Evolutionary conservation across 2,113 vertebrate species (phyloP).

Genomic region (Fulica atra): DNA sequence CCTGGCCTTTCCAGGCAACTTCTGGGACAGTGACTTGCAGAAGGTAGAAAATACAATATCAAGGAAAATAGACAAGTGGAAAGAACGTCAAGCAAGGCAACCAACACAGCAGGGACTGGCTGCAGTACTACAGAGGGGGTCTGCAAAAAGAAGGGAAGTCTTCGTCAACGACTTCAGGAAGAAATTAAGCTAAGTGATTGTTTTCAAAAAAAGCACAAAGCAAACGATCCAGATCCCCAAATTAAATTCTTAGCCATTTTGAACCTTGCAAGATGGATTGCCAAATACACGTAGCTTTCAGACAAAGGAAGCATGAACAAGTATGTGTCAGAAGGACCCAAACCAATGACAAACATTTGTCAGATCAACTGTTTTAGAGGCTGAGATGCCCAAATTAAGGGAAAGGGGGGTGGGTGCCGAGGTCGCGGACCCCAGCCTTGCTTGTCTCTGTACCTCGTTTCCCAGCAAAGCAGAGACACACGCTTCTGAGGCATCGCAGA

Average conservation of each 20-base stretch:
- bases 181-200: background rate
- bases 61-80: background rate
- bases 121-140: background rate
- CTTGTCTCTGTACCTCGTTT: slow-evolving; percentile 85
- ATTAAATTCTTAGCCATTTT: background rate
- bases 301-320: background rate
- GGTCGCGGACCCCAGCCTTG: background rate
- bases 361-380: background rate
- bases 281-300: background rate
- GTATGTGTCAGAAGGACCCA: background rate
- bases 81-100: background rate
- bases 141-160: background rate
- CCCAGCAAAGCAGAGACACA: slow-evolving; percentile 95
- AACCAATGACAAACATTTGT: background rate
- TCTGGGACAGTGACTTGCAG: background rate
- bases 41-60: background rate
- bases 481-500: slow-evolving; percentile 96
- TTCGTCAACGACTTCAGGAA: background rate
- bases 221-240: background rate
- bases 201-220: background rate
- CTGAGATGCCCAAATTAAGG: background rate
- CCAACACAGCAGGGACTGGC: background rate
- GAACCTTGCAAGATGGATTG: background rate
- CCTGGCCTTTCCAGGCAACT: background rate
- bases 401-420: background rate